A percentile compares a stretch with the other conserved stretches of the same genome.
Conservation (phyloP, 2,888 invertebrate species). For the Brachylomia viminalis region DNA sequence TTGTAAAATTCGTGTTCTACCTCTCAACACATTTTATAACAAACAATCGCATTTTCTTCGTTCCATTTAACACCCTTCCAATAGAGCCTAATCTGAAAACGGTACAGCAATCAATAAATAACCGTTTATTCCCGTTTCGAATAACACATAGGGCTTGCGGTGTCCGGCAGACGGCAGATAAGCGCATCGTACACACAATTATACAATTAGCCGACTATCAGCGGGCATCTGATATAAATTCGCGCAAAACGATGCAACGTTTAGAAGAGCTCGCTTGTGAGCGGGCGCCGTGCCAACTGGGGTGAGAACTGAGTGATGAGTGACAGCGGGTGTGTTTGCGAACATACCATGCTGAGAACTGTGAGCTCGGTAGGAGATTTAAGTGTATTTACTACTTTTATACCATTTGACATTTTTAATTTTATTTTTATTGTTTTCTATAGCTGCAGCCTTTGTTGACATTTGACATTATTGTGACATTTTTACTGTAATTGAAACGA, state of each 20-base stretch:
- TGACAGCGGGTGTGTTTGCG: conserved; percentile 16
- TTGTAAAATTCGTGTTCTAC: background rate
- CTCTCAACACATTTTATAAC: background rate
- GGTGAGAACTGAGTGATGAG: conserved; percentile 49
- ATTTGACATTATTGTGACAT: no score
- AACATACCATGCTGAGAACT: background rate
- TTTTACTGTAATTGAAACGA: no score
- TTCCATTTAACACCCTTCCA: background rate
- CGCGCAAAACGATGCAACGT: conserved; percentile 74
- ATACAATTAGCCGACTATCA: conserved; percentile 76
- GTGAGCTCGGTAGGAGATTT: background rate
- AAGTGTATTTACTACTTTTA: no score
- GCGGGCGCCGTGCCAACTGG: conserved; percentile 68
- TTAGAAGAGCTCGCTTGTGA: conserved; percentile 72
- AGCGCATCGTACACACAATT: conserved; percentile 65
- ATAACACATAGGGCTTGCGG: conserved; percentile 10
- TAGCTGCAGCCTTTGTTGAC: no score
- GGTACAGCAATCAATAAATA: conserved; percentile 5
- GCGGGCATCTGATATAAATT: conserved; percentile 75
- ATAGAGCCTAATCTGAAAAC: background rate
- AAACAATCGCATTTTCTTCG: background rate
- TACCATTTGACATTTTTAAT: no score
- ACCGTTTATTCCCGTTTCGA: conserved; percentile 7
- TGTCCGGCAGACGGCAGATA: conserved; percentile 27
- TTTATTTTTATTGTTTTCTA: no score